Evolutionary conservation across 2,888 invertebrate genomes (phyloP).

Genomic region (Torymus texanus): DNA sequence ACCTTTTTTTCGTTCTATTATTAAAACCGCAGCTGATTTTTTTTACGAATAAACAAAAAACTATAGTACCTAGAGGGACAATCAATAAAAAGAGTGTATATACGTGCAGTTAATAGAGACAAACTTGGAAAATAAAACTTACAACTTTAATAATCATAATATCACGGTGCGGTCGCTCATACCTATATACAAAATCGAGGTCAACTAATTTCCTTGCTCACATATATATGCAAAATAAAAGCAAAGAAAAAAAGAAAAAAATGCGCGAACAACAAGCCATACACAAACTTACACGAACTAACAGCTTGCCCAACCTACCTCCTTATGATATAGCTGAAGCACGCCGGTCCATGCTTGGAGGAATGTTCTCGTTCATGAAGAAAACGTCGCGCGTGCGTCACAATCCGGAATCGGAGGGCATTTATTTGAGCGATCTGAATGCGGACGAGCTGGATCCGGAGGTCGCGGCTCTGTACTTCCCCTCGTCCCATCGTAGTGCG

Average conservation of each 20-base stretch:
- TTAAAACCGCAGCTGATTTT: too few relatives aligned
- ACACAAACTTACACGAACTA: slow-evolving; percentile 28
- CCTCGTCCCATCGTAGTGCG: slow-evolving; percentile 77
- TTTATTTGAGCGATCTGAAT: slow-evolving; percentile 94
- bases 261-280: background rate
- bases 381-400: slow-evolving; percentile 80
- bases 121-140: background rate
- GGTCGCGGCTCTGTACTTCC: slow-evolving; percentile 90
- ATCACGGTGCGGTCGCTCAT: slow-evolving; percentile 5
- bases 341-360: slow-evolving; percentile 87
- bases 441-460: slow-evolving; percentile 94
- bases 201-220: too few relatives aligned
- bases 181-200: too few relatives aligned
- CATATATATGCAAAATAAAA: too few relatives aligned
- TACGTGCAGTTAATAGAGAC: too few relatives aligned
- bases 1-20: slow-evolving; percentile 9
- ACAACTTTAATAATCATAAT: background rate
- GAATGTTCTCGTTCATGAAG: slow-evolving; percentile 96
- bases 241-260: too few relatives aligned
- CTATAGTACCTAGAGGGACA: background rate
- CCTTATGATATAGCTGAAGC: slow-evolving; percentile 68
- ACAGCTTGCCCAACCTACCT: slow-evolving; percentile 40
- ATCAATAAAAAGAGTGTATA: background rate
- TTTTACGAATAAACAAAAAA: too few relatives aligned
- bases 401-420: slow-evolving; percentile 83